These are phyloP conservation scores for Phalacrocorax pelagicus DNA, from an alignment of 2,113 vertebrate genomes.

Conservation along the genomic window DNA sequence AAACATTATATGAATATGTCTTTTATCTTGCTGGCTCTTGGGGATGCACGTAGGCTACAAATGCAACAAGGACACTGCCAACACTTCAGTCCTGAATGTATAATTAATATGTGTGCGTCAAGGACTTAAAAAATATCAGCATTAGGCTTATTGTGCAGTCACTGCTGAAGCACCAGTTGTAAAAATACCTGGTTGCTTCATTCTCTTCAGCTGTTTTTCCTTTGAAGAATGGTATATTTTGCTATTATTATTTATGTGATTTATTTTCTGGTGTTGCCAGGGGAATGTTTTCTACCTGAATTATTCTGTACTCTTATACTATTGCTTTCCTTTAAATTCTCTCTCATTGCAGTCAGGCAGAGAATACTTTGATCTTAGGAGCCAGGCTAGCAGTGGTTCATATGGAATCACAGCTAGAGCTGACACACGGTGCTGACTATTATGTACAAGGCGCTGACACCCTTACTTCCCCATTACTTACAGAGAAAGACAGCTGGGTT, in stretches of 20 bases:
- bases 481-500: neutral
- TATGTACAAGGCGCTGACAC: neutral
- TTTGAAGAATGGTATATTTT: slow-evolving; percentile 58
- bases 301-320: slow-evolving; percentile 12
- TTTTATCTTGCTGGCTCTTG: slow-evolving; percentile 44
- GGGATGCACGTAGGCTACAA: neutral
- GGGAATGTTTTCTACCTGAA: slow-evolving; percentile 51
- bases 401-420: neutral
- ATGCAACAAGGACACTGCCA: slow-evolving; percentile 5
- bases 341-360: neutral
- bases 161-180: neutral
- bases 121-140: slow-evolving; percentile 18
- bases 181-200: slow-evolving; percentile 27
- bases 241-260: slow-evolving; percentile 45
- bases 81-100: slow-evolving; percentile 1
- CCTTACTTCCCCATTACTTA: neutral
- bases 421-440: neutral
- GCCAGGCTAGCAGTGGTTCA: neutral
- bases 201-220: slow-evolving; percentile 48
- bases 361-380: slow-evolving; percentile 38
- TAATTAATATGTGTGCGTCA: slow-evolving; percentile 54
- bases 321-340: slow-evolving; percentile 32
- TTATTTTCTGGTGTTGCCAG: slow-evolving; percentile 53
- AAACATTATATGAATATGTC: neutral
- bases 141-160: slow-evolving; percentile 29